Conservation (phyloP, 2,888 invertebrate species). For the Timandra comae region DNA sequence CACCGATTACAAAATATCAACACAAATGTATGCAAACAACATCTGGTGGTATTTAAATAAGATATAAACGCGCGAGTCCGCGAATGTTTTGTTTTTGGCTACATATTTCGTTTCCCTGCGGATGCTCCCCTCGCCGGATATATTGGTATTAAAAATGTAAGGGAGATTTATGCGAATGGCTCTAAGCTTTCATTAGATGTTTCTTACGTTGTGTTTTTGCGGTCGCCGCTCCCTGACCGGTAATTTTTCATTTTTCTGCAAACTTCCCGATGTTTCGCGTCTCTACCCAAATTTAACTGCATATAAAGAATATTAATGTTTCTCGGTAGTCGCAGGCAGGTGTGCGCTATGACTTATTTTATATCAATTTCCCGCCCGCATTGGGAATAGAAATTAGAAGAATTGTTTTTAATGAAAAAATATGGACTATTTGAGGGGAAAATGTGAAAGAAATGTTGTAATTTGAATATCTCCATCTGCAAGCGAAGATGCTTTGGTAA, state of each 20-base stretch:
- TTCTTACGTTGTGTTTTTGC: conserved; percentile 72
- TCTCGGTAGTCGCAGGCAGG: conserved; percentile 51
- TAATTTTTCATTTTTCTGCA: conserved; percentile 73
- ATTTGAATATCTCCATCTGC: too few relatives aligned
- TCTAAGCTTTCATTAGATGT: conserved; percentile 77
- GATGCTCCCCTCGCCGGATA: conserved; percentile 69
- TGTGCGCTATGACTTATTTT: conserved; percentile 69
- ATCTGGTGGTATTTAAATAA: conserved; percentile 75
- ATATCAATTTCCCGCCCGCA: conserved; percentile 56
- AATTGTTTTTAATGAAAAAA: conserved; percentile 52
- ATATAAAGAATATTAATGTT: conserved; percentile 75
- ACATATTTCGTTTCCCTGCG: conserved; percentile 53
- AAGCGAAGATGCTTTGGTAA: too few relatives aligned
- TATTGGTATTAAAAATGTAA: conserved; percentile 78
- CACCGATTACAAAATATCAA: conserved; percentile 70
- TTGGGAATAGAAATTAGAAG: conserved; percentile 50
- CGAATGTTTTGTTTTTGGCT: conserved; percentile 62
- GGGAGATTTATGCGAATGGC: conserved; percentile 77
- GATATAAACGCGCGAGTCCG: conserved; percentile 70
- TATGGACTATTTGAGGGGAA: conserved; percentile 31
- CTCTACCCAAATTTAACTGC: conserved; percentile 68
- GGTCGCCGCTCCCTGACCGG: conserved; percentile 74
- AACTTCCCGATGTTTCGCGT: conserved; percentile 64
- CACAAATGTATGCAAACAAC: conserved; percentile 66
- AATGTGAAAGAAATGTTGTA: conserved; percentile 9